phyloP scores from a whole-genome alignment of 2,797 vertebrate genomes.

The Caiman crocodilus region DNA sequence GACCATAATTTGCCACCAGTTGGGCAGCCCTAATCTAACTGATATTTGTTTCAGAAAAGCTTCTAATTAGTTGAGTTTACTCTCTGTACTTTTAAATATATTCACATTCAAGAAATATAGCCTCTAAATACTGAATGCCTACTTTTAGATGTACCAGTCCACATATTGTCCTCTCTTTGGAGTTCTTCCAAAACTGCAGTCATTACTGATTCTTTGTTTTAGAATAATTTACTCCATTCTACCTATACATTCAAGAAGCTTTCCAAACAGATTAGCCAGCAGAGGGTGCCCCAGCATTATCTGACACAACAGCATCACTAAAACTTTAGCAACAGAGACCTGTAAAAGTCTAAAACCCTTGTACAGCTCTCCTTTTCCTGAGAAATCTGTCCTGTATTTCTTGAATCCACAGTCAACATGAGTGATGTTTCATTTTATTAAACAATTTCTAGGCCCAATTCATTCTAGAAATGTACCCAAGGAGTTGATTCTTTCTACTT shows the following conservation, averaged over 20 bases:
- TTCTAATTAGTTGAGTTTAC: neutral
- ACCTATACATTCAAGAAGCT: neutral
- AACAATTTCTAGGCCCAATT: neutral
- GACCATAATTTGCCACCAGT: neutral
- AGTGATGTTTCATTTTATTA: neutral
- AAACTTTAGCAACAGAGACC: neutral
- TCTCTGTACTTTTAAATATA: neutral
- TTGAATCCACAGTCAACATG: neutral
- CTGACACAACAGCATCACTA: accelerated
- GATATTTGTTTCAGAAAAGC: too few relatives aligned
- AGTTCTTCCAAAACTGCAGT: neutral
- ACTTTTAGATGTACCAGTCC: neutral
- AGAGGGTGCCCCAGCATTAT: constrained; percentile 52
- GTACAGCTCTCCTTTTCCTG: neutral
- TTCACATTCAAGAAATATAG: neutral
- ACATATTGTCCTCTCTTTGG: neutral
- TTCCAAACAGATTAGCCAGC: neutral
- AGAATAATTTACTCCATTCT: neutral
- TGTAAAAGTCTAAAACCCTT: neutral
- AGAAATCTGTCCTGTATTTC: neutral
- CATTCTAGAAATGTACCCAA: neutral
- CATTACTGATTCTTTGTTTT: neutral
- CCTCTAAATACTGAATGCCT: neutral
- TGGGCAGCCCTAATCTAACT: neutral
- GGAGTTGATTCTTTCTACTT: neutral